Evolutionary conservation across 2,888 invertebrate genomes (phyloP), one percentile per base, ranked within the genome.

Genomic region (Monoplex corrugatus): DNA sequence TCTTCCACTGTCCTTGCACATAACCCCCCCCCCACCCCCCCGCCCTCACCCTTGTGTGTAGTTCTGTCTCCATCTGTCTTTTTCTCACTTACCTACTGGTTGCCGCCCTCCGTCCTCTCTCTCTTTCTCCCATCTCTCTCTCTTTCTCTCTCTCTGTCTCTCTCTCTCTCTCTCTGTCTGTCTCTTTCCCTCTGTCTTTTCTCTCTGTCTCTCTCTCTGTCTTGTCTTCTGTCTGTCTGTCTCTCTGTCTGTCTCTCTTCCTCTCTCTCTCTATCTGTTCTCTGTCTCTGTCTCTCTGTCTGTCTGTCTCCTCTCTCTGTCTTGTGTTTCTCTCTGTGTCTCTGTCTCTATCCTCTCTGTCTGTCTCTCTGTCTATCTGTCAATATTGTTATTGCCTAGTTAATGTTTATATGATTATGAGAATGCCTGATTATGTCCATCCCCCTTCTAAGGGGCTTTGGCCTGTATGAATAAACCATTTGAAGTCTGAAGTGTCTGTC

Each of bases 21-120:
- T 19, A 28, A 28, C 45, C 83, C 45, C 83, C 83, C 45, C 32
- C 78, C 78, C 45, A 43, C 87, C 72, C 75, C 78, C 78, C 43
- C 23, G 13, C 35, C 1, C 57, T 2, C 35, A 43, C 50, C 80
- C 50, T 57, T 45, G 78, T 28, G 43, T 28, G 40, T 6, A 10
- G 5, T 23, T 23, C 3, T 28, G 8, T 28, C 72, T 13, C 86
- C 28, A 16, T 50, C 40, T 38, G 19, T 68, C 82, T 28, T 16
- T 23, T 40, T 35, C 35, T n/a, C 78, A 0, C 50, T 16, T 44
- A 45, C 45, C 57, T 87, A n/a, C n/a, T n/a, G n/a, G 5, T 23
- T 23, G n/a, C 19, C 16, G 8, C 32, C 3, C 23, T 32, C 38
- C 72, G 16, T 68, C 28, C n/a, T 50, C 40, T 38, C 38, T 68